phyloP scores from a whole-genome alignment of 2,888 invertebrate genomes.

The Volucella bombylans region DNA sequence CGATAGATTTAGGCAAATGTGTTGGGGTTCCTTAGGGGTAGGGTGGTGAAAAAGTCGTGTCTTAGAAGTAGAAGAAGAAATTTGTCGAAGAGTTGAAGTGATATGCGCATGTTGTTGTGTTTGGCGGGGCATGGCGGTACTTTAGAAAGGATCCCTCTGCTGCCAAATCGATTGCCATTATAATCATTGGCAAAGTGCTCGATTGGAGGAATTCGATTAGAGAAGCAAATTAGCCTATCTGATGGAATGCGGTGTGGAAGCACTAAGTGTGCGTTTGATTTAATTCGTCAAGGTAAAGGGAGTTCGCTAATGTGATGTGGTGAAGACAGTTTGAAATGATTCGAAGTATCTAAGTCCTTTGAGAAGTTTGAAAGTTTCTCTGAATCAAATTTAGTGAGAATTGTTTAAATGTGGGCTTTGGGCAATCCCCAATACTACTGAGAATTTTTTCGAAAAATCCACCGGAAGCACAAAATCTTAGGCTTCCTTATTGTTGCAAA shows the following conservation, averaged over 20 bases:
- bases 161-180: conserved; percentile 44
- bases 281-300: neutral
- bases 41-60: neutral
- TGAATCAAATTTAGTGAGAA: too few relatives aligned
- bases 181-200: conserved; percentile 54
- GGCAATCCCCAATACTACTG: too few relatives aligned
- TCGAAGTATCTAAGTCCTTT: neutral
- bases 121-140: neutral
- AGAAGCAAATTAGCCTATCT: conserved; percentile 7
- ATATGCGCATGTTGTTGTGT: conserved; percentile 7
- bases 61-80: neutral
- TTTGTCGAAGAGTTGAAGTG: neutral
- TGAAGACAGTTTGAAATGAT: too few relatives aligned
- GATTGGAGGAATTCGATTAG: conserved; percentile 56
- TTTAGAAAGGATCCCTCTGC: conserved; percentile 19
- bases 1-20: conserved; percentile 22
- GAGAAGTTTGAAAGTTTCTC: neutral
- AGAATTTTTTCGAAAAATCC: too few relatives aligned
- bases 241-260: conserved; percentile 19
- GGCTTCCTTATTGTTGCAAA: too few relatives aligned
- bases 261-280: conserved; percentile 19
- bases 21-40: neutral
- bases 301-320: too few relatives aligned
- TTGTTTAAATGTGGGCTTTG: too few relatives aligned
- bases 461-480: too few relatives aligned